phyloP scores from a whole-genome alignment of 2,113 vertebrate species.

The Cavia porcellus region DNA sequence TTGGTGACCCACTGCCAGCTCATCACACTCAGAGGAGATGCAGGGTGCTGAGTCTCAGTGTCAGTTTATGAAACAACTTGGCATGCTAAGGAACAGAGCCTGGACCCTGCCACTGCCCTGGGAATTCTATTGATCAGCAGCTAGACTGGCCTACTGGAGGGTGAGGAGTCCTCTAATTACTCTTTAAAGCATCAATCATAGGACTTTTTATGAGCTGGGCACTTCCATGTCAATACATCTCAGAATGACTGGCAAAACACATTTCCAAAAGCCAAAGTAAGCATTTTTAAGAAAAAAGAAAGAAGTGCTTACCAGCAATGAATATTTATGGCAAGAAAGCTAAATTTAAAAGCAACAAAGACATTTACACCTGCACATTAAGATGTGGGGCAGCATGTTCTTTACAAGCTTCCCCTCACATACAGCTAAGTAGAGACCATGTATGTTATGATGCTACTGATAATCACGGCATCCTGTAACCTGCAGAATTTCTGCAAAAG shows the following conservation, averaged over 20 bases:
- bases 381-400: background rate
- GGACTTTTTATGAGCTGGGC: background rate
- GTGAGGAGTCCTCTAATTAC: background rate
- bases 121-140: background rate
- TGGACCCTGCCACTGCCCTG: background rate
- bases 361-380: background rate
- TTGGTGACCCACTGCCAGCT: background rate
- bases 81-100: background rate
- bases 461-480: background rate
- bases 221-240: background rate
- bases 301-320: background rate
- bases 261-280: background rate
- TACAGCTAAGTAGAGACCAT: background rate
- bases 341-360: background rate
- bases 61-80: background rate
- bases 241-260: background rate
- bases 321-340: background rate
- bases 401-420: background rate
- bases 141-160: background rate
- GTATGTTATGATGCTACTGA: background rate
- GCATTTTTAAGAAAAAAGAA: conserved; percentile 15
- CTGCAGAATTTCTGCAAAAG: background rate
- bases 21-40: background rate
- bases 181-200: background rate
- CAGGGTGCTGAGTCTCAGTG: background rate